phyloP scores from a whole-genome alignment of 2,113 vertebrate genomes.

The Sorex fumeus region DNA sequence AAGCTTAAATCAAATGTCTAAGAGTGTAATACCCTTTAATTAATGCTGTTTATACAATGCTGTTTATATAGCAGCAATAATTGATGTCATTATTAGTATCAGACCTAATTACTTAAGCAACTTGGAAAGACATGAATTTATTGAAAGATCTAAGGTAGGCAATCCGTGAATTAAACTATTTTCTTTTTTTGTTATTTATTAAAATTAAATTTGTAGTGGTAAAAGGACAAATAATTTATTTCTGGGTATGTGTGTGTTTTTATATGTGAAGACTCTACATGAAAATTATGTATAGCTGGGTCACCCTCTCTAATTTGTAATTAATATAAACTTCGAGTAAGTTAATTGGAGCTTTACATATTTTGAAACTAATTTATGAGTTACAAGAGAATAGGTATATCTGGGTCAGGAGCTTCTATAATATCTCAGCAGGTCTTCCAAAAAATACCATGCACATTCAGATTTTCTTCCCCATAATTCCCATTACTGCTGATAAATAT shows the following conservation, averaged over 20 bases:
- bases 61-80: background rate
- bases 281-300: background rate
- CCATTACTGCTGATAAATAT: background rate
- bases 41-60: background rate
- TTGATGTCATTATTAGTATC: background rate
- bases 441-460: background rate
- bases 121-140: background rate
- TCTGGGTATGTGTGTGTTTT: background rate
- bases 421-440: rapidly evolving
- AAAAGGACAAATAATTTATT: background rate
- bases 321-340: background rate
- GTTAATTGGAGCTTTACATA: background rate
- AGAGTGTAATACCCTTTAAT: background rate
- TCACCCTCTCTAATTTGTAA: background rate
- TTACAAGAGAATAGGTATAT: background rate
- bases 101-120: background rate
- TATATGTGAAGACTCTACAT: conserved; percentile 16
- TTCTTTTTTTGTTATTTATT: background rate
- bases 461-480: background rate
- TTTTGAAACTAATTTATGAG: background rate
- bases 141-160: background rate
- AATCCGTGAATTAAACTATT: background rate
- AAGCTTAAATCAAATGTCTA: background rate
- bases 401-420: background rate
- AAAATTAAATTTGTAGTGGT: background rate